These are phyloP conservation scores for Drosophila tripunctata DNA, from an alignment of 2,888 invertebrate genomes.

Conservation along the genomic window DNA sequence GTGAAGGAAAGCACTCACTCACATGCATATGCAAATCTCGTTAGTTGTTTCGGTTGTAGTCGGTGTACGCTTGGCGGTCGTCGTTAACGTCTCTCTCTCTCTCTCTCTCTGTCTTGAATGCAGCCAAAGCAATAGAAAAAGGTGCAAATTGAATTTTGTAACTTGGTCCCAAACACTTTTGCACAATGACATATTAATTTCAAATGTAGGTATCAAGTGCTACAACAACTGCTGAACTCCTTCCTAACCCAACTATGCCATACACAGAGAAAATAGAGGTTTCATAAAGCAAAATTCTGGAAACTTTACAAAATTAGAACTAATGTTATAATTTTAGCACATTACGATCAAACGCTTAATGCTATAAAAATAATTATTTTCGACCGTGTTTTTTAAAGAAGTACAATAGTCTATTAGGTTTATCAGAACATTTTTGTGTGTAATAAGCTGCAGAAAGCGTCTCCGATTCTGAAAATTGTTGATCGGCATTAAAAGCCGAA, in stretches of 20 bases:
- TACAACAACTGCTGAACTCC: constrained; percentile 5
- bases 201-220: constrained; percentile 54
- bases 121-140: constrained; percentile 37
- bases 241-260: background rate
- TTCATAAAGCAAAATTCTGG: too few relatives aligned
- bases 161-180: constrained; percentile 58
- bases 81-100: constrained; percentile 61
- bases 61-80: constrained; percentile 1
- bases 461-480: too few relatives aligned
- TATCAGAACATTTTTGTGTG: too few relatives aligned
- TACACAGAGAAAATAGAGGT: constrained; percentile 9
- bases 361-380: too few relatives aligned
- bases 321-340: too few relatives aligned
- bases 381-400: too few relatives aligned
- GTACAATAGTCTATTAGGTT: too few relatives aligned
- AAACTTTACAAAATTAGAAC: too few relatives aligned
- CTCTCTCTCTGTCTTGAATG: too few relatives aligned
- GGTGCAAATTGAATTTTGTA: constrained; percentile 68
- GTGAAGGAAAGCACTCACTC: constrained; percentile 33
- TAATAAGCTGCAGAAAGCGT: too few relatives aligned
- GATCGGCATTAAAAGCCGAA: too few relatives aligned
- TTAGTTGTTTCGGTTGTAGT: constrained; percentile 53
- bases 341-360: too few relatives aligned
- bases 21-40: constrained; percentile 71
- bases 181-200: constrained; percentile 74